Evolutionary conservation across 2,888 invertebrate species (phyloP).

Genomic region (Panzeria rudis): DNA sequence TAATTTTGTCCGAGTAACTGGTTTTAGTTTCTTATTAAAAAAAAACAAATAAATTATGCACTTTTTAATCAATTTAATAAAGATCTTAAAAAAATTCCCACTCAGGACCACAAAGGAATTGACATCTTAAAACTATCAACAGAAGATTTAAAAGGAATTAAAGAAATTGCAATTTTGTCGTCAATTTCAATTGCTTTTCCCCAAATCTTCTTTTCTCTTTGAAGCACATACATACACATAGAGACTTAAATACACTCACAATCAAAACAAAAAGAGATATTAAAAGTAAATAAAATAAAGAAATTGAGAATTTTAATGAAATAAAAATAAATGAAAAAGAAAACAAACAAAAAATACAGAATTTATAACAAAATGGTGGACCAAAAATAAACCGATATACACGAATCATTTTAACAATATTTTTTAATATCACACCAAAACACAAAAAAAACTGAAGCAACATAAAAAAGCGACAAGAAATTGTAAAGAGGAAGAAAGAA

Average conservation of each 20-base stretch:
- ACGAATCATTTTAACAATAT: constrained; percentile 57
- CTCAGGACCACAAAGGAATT: no score
- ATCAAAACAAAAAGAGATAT: constrained; percentile 50
- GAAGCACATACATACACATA: neutral
- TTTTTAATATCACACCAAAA: constrained; percentile 43
- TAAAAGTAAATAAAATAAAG: constrained; percentile 58
- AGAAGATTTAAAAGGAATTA: constrained; percentile 1
- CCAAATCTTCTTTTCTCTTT: neutral
- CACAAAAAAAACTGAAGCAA: constrained; percentile 24
- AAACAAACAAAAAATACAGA: constrained; percentile 35
- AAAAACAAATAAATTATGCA: no score
- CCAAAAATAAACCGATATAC: constrained; percentile 59
- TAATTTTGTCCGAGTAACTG: no score
- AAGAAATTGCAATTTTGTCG: constrained; percentile 53
- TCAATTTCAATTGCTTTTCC: constrained; percentile 36
- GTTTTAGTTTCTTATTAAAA: no score
- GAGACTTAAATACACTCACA: neutral
- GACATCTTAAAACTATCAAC: no score
- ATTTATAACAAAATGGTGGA: constrained; percentile 71
- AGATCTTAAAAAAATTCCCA: no score
- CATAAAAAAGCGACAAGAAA: constrained; percentile 25
- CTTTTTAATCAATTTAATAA: no score
- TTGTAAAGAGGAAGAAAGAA: constrained; percentile 48
- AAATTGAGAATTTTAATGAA: constrained; percentile 53
- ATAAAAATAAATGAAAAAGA: constrained; percentile 47